These are phyloP conservation scores for Delichon dasypus DNA, from an alignment of 2,797 vertebrate genomes.

Conservation along the genomic window DNA sequence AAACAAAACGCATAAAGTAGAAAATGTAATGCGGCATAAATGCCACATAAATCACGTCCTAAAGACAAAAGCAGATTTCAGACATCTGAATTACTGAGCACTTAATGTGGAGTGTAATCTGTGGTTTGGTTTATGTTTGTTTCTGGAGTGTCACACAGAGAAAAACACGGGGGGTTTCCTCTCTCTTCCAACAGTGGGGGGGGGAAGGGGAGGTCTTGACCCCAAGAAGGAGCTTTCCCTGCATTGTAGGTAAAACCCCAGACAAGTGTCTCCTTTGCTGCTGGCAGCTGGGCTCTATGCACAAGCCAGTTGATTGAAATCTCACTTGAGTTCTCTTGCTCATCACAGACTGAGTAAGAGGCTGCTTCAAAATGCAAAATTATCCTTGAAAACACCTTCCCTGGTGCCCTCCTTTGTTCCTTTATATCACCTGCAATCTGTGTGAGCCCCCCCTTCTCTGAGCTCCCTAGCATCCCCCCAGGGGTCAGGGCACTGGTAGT, in stretches of 20 bases:
- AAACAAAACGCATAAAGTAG: constrained; percentile 28
- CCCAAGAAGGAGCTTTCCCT: background rate
- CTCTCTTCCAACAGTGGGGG: background rate
- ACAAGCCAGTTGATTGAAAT: background rate
- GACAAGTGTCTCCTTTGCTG: background rate
- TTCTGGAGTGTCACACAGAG: background rate
- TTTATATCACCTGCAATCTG: background rate
- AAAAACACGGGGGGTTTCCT: background rate
- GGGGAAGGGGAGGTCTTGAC: background rate
- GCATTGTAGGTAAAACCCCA: background rate
- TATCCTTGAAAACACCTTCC: constrained; percentile 25
- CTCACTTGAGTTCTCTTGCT: background rate
- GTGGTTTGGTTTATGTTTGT: background rate
- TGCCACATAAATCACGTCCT: constrained; percentile 50
- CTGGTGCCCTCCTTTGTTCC: constrained; percentile 7
- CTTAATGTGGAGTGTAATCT: constrained; percentile 47
- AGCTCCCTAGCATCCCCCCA: background rate
- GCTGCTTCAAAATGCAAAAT: constrained; percentile 47
- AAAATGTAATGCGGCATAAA: constrained; percentile 39
- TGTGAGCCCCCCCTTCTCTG: background rate
- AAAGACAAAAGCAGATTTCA: constrained; percentile 64
- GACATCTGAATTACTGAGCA: constrained; percentile 42
- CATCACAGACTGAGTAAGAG: background rate
- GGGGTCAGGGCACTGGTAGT: background rate
- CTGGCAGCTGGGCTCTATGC: background rate